A percentile compares a stretch with the other conserved stretches of the same genome.
Conservation (phyloP, 2,113 vertebrate species). For the Climacteris rufus region DNA sequence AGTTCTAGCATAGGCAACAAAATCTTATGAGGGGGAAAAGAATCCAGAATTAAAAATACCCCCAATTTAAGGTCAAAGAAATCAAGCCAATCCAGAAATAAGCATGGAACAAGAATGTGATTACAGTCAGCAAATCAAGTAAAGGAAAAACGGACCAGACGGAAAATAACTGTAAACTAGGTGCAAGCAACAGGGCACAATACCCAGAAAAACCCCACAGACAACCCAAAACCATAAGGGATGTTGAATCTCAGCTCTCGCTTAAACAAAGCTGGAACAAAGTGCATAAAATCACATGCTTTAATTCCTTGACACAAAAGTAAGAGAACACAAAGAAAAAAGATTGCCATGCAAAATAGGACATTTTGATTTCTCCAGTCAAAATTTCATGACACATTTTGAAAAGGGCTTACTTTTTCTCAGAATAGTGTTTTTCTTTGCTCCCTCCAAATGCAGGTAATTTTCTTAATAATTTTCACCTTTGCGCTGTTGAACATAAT, state of each 20-base stretch:
- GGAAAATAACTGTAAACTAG: not conserved
- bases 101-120: not conserved
- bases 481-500: not conserved
- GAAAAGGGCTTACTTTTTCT: not conserved
- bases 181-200: not conserved
- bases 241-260: not conserved
- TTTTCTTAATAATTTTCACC: not conserved
- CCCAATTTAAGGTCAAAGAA: not conserved
- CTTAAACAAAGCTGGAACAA: not conserved
- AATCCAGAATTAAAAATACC: not conserved
- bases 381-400: not conserved
- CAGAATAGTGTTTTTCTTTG: not conserved
- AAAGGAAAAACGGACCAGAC: not conserved
- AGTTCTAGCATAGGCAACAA: not conserved
- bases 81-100: not conserved
- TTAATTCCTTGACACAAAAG: not conserved
- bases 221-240: not conserved
- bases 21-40: rapidly evolving
- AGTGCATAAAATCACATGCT: not conserved
- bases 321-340: not conserved
- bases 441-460: not conserved
- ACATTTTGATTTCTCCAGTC: not conserved
- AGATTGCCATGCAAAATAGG: not conserved
- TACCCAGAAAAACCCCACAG: not conserved
- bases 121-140: not conserved